These are phyloP conservation scores for Enteromius paludinosus DNA, from an alignment of 2,797 vertebrate genomes.

Conservation along the genomic window DNA sequence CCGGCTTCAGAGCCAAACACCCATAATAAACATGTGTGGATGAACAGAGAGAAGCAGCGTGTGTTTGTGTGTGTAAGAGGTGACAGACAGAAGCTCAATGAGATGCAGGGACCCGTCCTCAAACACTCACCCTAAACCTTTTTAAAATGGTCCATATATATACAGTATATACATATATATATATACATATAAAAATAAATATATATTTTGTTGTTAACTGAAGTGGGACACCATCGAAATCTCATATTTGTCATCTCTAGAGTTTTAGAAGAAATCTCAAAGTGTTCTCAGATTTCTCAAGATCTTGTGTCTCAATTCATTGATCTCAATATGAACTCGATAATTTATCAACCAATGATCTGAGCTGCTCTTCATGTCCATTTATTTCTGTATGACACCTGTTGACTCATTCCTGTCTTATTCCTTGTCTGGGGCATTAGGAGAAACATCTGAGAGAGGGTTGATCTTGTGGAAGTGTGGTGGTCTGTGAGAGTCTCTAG, in stretches of 20 bases:
- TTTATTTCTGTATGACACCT: neutral
- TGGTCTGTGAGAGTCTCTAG: neutral
- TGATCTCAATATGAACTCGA: neutral
- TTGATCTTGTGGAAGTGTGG: neutral
- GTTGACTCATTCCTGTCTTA: neutral
- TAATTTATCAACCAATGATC: neutral
- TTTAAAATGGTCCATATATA: neutral
- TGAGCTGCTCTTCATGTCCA: neutral
- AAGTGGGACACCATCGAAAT: neutral
- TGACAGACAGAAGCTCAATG: neutral
- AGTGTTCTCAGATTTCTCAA: neutral
- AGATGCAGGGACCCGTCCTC: neutral
- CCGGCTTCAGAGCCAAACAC: constrained; percentile 42
- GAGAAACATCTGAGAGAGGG: neutral
- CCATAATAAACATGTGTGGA: constrained; percentile 49
- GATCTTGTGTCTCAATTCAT: neutral
- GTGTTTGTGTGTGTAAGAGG: neutral
- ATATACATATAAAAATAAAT: too few species aligned
- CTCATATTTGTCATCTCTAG: neutral
- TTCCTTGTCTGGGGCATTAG: neutral
- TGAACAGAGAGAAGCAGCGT: neutral
- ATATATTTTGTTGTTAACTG: neutral
- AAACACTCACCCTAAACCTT: neutral
- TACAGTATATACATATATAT: too few species aligned
- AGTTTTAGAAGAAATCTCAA: neutral